phyloP scores from a whole-genome alignment of 2,797 vertebrate species.

The Vipera latastei region DNA sequence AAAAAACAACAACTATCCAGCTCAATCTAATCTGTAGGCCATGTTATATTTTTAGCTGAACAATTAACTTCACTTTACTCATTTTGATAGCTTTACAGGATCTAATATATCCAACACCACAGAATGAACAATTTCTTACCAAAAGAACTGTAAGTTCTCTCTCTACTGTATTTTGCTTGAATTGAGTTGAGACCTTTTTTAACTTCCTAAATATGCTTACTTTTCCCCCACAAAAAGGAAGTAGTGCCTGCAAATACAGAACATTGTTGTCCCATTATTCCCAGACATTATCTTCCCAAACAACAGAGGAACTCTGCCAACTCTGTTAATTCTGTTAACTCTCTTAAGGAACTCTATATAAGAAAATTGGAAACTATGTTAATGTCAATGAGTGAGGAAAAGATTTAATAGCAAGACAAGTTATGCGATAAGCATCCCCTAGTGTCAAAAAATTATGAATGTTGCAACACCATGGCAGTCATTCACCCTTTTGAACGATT shows the following conservation, averaged over 20 bases:
- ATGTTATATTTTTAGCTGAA: not conserved
- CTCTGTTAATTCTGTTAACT: not conserved
- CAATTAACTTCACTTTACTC: not conserved
- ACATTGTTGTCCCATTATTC: not conserved
- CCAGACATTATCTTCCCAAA: not conserved
- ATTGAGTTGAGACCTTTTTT: not conserved
- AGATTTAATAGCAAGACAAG: not conserved
- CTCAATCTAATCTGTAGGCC: not conserved
- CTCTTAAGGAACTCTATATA: not conserved
- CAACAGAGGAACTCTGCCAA: not conserved
- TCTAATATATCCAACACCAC: not conserved
- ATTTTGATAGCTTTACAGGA: not conserved
- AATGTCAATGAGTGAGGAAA: not conserved
- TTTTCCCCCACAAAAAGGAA: not conserved
- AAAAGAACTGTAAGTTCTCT: not conserved
- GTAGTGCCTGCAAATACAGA: not conserved
- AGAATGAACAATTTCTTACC: not conserved
- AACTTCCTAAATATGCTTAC: not conserved
- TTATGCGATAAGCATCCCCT: too few relatives aligned
- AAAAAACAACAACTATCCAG: slow-evolving; percentile 22
- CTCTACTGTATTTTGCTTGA: not conserved
- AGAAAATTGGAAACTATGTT: not conserved
- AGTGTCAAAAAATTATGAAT: too few relatives aligned
- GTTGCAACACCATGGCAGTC: too few relatives aligned
- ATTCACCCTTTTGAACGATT: too few relatives aligned